These are phyloP conservation scores for Oryzaephilus surinamensis DNA, from an alignment of 1,140 invertebrate genomes.

Conservation along the genomic window DNA sequence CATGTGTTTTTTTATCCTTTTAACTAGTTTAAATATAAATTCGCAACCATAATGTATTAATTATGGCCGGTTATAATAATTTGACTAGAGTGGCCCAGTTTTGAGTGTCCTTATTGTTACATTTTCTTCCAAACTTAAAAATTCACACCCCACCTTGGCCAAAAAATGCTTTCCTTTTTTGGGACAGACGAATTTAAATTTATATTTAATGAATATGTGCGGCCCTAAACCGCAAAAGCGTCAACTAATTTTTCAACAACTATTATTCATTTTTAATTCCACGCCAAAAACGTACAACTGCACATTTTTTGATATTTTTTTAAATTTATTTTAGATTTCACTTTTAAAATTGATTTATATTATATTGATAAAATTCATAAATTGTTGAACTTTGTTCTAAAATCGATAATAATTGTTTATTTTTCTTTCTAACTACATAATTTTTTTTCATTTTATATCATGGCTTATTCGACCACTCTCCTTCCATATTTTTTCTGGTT, in stretches of 20 bases:
- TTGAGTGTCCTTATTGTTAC: constrained; percentile 15
- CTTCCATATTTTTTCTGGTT: constrained; percentile 8
- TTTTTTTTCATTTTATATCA: too few species aligned
- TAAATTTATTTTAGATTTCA: constrained; percentile 26
- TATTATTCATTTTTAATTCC: constrained; percentile 14
- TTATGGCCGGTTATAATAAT: constrained; percentile 32
- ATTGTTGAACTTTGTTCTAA: constrained; percentile 33
- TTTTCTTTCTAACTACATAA: too few species aligned
- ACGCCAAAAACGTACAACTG: constrained; percentile 27
- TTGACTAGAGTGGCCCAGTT: constrained; percentile 37
- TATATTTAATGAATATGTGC: background rate
- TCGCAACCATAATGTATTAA: constrained; percentile 27
- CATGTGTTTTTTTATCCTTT: too few species aligned
- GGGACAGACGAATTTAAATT: background rate
- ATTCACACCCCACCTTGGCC: constrained; percentile 8
- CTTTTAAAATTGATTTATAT: background rate
- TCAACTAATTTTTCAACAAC: constrained; percentile 34
- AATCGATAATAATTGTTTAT: constrained; percentile 28
- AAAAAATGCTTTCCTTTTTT: constrained; percentile 3
- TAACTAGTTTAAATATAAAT: constrained; percentile 28
- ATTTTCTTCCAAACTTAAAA: constrained; percentile 6
- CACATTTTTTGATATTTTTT: constrained; percentile 28
- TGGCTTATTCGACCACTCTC: constrained; percentile 20
- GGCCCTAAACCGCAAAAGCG: constrained; percentile 19
- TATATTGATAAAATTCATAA: constrained; percentile 33